Conservation (phyloP, 2,888 invertebrate genomes). For the Atrina japonica region DNA sequence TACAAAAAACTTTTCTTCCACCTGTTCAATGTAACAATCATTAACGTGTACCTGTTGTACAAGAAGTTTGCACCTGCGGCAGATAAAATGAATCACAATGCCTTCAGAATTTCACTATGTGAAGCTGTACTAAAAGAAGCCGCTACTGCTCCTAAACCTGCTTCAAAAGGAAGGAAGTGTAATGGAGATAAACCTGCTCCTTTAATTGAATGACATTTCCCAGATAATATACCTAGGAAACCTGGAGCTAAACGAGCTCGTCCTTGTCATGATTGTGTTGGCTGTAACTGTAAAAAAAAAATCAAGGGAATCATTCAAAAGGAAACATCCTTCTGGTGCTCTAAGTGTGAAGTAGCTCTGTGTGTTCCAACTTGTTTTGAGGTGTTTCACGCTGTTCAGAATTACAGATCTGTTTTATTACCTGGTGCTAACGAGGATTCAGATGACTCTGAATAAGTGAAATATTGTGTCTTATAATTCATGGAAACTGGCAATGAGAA, state of each 20-base stretch:
- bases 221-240: conserved; percentile 7
- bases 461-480: background rate
- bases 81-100: conserved; percentile 7
- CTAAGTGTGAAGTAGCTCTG: conserved; percentile 17
- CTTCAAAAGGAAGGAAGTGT: conserved; percentile 15
- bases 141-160: conserved; percentile 20
- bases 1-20: conserved; percentile 50
- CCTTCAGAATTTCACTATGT: conserved; percentile 2
- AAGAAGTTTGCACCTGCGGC: conserved; percentile 26
- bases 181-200: conserved; percentile 21
- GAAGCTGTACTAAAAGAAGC: conserved; percentile 3
- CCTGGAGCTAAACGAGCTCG: conserved; percentile 25
- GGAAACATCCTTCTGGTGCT: conserved; percentile 29
- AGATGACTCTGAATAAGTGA: conserved; percentile 9
- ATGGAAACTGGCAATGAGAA: background rate
- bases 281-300: conserved; percentile 13
- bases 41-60: conserved; percentile 46
- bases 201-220: conserved; percentile 17
- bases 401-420: conserved; percentile 17
- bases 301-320: conserved; percentile 16
- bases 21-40: conserved; percentile 32
- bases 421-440: background rate
- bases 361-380: conserved; percentile 26
- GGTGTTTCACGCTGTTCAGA: conserved; percentile 9
- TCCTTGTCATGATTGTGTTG: conserved; percentile 20